Percentiles rank a stretch among this genome's conserved stretches.
Conservation (phyloP, 2,888 invertebrate genomes). For the Candidula unifasciata region DNA sequence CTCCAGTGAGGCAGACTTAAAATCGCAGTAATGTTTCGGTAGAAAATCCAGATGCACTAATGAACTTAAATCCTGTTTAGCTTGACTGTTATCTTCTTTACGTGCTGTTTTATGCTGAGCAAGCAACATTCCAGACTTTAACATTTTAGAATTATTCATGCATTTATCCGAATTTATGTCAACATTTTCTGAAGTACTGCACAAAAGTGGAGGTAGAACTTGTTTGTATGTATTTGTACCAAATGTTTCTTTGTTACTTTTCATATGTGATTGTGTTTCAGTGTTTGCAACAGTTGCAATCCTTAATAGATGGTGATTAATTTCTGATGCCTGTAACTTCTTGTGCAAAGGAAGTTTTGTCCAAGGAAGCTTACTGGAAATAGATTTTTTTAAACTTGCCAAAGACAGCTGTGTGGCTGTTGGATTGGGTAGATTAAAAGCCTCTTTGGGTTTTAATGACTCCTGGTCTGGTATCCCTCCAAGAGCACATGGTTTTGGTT, state of each 20-base stretch:
- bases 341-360: background rate
- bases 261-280: background rate
- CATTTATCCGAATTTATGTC: background rate
- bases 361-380: background rate
- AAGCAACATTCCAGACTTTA: background rate
- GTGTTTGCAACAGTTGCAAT: background rate
- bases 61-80: background rate
- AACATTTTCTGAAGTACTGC: constrained; percentile 1
- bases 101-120: background rate
- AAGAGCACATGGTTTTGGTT: constrained; percentile 22
- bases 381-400: background rate
- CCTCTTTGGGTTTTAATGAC: too few relatives aligned
- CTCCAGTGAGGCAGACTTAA: constrained; percentile 3
- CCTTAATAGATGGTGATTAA: background rate
- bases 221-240: background rate
- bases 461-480: background rate
- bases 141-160: background rate
- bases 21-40: background rate
- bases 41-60: background rate
- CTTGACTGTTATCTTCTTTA: background rate
- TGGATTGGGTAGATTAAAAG: background rate
- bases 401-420: background rate
- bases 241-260: background rate
- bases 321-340: background rate
- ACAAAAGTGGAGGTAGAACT: background rate